Evolutionary conservation across 2,113 vertebrate species (phyloP).

Genomic region (Oxygymnocypris stewartii): DNA sequence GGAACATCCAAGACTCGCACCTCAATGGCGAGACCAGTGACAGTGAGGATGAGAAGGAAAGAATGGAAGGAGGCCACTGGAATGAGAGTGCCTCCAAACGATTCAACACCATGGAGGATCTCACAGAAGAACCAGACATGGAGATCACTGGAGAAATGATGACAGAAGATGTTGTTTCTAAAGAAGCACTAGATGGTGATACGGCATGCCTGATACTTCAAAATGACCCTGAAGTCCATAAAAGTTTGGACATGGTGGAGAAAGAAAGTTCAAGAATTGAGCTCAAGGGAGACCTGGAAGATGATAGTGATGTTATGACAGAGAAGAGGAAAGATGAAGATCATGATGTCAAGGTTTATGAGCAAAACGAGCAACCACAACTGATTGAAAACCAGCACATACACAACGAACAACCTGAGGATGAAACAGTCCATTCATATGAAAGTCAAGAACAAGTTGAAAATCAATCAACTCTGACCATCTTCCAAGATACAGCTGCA

Average conservation of each 20-base stretch:
- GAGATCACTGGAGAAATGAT: slow-evolving; percentile 60
- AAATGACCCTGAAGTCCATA: slow-evolving; percentile 5
- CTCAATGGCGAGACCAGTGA: slow-evolving; percentile 68
- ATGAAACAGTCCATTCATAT: slow-evolving; percentile 7
- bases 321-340: slow-evolving; percentile 55
- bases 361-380: slow-evolving; percentile 61
- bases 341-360: slow-evolving; percentile 55
- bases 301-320: slow-evolving; percentile 57
- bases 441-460: slow-evolving; percentile 8
- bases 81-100: slow-evolving; percentile 63
- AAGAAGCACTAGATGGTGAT: not conserved
- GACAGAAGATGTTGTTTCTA: slow-evolving; percentile 49
- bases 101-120: slow-evolving; percentile 76
- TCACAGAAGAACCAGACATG: slow-evolving; percentile 71
- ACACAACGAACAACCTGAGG: not conserved
- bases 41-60: slow-evolving; percentile 68
- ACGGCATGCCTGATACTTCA: slow-evolving; percentile 38
- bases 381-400: slow-evolving; percentile 42
- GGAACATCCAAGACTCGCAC: slow-evolving; percentile 67
- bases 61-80: slow-evolving; percentile 58
- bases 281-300: slow-evolving; percentile 37
- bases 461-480: not conserved
- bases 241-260: slow-evolving; percentile 36
- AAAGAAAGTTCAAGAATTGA: slow-evolving; percentile 23
- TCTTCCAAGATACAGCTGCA: not conserved